These are phyloP conservation scores for Lasioglossum oenotherae DNA, from an alignment of 2,888 invertebrate species.

Conservation along the genomic window DNA sequence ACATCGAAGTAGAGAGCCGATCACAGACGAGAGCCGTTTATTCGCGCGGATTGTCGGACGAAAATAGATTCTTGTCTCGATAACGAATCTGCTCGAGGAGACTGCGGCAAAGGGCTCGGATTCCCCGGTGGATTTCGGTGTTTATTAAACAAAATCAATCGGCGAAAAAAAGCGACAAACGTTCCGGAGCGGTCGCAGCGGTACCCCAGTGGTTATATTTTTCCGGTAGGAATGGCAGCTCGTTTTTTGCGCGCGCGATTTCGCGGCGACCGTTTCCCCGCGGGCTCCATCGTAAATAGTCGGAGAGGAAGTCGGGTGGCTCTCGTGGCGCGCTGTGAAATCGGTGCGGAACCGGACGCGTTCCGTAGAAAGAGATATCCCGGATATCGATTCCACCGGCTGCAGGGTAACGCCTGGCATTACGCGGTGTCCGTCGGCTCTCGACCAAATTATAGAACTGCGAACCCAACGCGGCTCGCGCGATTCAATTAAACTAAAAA, in stretches of 20 bases:
- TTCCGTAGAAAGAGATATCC: slow-evolving; percentile 42
- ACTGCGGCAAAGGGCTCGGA: neutral
- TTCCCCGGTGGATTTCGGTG: neutral
- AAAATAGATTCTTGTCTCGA: slow-evolving; percentile 27
- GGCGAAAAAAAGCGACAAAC: neutral
- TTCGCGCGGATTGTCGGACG: slow-evolving; percentile 1
- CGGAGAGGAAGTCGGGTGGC: neutral
- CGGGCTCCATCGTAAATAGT: slow-evolving; percentile 23
- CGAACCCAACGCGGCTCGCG: neutral
- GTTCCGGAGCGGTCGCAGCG: neutral
- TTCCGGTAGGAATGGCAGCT: slow-evolving; percentile 49
- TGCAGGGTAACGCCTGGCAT: slow-evolving; percentile 25
- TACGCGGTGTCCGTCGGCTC: slow-evolving; percentile 15
- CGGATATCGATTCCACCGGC: slow-evolving; percentile 39
- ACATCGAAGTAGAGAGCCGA: slow-evolving; percentile 12
- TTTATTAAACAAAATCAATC: slow-evolving; percentile 55
- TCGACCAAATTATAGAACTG: slow-evolving; percentile 22
- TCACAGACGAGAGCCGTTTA: neutral
- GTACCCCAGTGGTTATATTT: slow-evolving; percentile 56
- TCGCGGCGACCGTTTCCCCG: slow-evolving; percentile 39
- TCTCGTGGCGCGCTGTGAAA: slow-evolving; percentile 1
- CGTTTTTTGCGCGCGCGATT: slow-evolving; percentile 29
- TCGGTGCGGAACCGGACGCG: slow-evolving; percentile 13
- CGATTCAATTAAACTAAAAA: slow-evolving; percentile 13
- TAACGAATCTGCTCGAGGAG: slow-evolving; percentile 10